A percentile compares a stretch with the other conserved stretches of the same genome.
Conservation (phyloP, 2,888 invertebrate species). For the Drosophila hamatofila region DNA sequence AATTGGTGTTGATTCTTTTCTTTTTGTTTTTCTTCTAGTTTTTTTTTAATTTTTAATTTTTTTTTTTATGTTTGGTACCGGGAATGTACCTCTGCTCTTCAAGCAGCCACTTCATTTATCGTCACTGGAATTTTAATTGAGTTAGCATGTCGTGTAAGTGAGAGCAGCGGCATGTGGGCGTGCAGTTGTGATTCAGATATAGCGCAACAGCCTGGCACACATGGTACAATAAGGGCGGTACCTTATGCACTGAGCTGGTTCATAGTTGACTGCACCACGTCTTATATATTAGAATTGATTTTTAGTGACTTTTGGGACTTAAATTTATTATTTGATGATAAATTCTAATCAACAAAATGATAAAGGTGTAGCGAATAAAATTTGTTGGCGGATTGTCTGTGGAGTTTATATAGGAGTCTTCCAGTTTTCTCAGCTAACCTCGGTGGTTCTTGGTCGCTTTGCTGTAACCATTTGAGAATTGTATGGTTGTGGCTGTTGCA, state of each 20-base stretch:
- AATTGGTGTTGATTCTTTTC: conserved; percentile 21
- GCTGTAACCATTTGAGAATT: background rate
- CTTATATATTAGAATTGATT: background rate
- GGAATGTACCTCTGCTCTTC: conserved; percentile 43
- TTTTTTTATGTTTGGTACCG: conserved; percentile 16
- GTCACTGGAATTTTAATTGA: conserved; percentile 67
- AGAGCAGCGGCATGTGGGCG: conserved; percentile 27
- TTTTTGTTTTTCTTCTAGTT: conserved; percentile 6
- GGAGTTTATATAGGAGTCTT: background rate
- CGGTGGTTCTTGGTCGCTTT: background rate
- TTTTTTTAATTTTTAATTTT: background rate
- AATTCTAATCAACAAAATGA: background rate
- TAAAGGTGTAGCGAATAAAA: background rate
- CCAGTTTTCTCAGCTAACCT: background rate
- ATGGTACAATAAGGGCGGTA: conserved; percentile 15
- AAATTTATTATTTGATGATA: background rate
- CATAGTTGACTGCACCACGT: background rate
- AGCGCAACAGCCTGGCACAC: conserved; percentile 1
- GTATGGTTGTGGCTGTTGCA: background rate
- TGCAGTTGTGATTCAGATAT: conserved; percentile 44
- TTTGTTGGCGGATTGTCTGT: background rate
- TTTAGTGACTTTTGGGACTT: background rate
- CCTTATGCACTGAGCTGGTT: conserved; percentile 18
- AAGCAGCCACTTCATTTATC: conserved; percentile 65
- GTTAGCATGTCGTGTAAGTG: conserved; percentile 62